Percentiles rank a stretch among this genome's conserved stretches.
Conservation (phyloP, 2,113 vertebrate species). For the Erythrocercus mccallii region DNA sequence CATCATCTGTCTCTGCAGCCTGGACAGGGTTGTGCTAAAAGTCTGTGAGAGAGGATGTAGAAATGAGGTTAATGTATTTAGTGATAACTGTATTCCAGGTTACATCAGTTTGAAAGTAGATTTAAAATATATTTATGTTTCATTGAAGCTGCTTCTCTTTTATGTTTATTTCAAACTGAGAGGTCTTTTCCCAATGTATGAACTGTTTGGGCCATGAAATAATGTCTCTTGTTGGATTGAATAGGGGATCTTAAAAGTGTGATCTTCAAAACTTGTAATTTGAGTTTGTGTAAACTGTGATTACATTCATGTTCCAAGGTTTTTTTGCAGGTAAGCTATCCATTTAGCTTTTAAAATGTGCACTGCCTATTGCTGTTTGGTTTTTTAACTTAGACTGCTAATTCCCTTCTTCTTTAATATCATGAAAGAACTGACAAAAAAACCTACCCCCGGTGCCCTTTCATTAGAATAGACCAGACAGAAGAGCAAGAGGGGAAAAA, state of each 20-base stretch:
- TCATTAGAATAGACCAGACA: neutral
- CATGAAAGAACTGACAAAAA: neutral
- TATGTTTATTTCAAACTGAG: neutral
- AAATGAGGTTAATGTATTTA: neutral
- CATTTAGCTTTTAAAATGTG: neutral
- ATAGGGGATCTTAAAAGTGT: neutral
- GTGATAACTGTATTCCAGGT: neutral
- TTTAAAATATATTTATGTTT: neutral
- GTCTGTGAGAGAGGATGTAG: neutral
- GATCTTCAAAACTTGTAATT: neutral
- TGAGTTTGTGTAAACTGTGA: neutral
- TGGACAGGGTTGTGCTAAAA: neutral
- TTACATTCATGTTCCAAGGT: neutral
- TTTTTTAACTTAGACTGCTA: neutral
- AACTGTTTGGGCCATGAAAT: neutral
- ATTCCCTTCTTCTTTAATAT: neutral
- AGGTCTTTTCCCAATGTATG: neutral
- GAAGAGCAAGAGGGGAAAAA: neutral
- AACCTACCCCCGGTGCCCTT: rapidly evolving
- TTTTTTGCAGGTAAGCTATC: neutral
- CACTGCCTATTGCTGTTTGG: neutral
- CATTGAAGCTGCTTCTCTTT: neutral
- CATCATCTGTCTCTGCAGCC: neutral
- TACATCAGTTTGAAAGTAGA: neutral
- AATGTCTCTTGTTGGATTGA: neutral